These are phyloP conservation scores for Melanerpes aurifrons DNA, from an alignment of 2,113 vertebrate genomes.

Conservation along the genomic window DNA sequence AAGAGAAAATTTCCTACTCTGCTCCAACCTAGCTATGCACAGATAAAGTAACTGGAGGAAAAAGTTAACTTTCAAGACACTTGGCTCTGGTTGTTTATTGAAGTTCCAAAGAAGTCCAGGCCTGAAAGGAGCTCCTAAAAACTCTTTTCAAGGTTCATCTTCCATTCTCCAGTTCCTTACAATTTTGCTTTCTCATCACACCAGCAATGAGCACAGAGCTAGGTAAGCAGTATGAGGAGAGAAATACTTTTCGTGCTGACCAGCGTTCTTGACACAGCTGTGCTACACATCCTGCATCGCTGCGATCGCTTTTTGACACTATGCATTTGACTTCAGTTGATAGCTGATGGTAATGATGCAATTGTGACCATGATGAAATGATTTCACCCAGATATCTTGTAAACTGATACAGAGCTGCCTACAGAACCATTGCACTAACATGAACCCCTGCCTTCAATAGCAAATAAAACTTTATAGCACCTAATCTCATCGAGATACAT, in stretches of 20 bases:
- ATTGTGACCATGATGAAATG: background rate
- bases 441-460: background rate
- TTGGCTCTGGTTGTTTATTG: background rate
- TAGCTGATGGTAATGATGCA: background rate
- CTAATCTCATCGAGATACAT: background rate
- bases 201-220: background rate
- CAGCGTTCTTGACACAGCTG: background rate
- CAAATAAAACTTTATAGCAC: background rate
- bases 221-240: background rate
- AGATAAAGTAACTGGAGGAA: background rate
- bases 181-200: background rate
- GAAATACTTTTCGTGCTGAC: background rate
- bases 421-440: background rate
- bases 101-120: background rate
- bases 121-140: background rate
- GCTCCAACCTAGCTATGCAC: background rate
- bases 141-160: background rate
- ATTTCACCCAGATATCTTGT: background rate
- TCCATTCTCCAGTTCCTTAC: background rate
- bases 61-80: background rate
- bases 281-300: background rate
- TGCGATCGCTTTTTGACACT: background rate
- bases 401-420: background rate
- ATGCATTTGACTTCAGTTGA: background rate
- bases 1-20: background rate